phyloP scores from a whole-genome alignment of 2,888 invertebrate species.

The Hypsopygia costalis region DNA sequence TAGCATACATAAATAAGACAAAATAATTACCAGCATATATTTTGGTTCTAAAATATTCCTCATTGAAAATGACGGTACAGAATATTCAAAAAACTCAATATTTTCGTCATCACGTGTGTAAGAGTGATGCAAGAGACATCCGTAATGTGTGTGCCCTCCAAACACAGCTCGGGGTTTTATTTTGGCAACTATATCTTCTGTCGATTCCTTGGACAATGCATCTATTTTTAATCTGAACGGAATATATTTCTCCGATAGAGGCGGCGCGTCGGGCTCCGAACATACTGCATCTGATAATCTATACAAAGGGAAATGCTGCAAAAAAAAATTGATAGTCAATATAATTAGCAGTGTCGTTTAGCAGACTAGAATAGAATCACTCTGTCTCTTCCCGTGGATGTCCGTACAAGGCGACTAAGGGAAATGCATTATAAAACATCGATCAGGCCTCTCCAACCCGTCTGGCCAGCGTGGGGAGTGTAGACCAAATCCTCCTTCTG shows the following conservation, averaged over 20 bases:
- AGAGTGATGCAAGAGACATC: conserved; percentile 84
- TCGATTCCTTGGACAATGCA: conserved; percentile 91
- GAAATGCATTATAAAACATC: too few relatives aligned
- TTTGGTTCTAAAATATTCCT: conserved; percentile 95
- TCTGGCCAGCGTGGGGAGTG: too few relatives aligned
- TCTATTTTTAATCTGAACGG: conserved; percentile 92
- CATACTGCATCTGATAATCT: conserved; percentile 92
- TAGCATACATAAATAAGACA: too few relatives aligned
- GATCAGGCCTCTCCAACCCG: too few relatives aligned
- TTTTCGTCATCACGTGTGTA: conserved; percentile 28
- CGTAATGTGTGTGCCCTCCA: conserved; percentile 96
- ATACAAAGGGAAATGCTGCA: conserved; percentile 97
- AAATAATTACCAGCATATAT: conserved; percentile 90
- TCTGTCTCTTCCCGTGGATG: too few relatives aligned
- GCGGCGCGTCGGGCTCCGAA: conserved; percentile 89
- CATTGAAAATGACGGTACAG: conserved; percentile 98
- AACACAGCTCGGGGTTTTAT: conserved; percentile 89
- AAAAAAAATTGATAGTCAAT: conserved; percentile 20
- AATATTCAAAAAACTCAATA: conserved; percentile 84
- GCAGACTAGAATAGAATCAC: too few relatives aligned
- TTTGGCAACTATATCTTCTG: conserved; percentile 80
- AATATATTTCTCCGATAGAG: conserved; percentile 82
- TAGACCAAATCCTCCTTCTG: too few relatives aligned
- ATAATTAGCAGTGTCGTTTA: too few relatives aligned
- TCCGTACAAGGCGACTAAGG: too few relatives aligned